phyloP scores from a whole-genome alignment of 2,113 vertebrate species.

The Phainopepla nitens region DNA sequence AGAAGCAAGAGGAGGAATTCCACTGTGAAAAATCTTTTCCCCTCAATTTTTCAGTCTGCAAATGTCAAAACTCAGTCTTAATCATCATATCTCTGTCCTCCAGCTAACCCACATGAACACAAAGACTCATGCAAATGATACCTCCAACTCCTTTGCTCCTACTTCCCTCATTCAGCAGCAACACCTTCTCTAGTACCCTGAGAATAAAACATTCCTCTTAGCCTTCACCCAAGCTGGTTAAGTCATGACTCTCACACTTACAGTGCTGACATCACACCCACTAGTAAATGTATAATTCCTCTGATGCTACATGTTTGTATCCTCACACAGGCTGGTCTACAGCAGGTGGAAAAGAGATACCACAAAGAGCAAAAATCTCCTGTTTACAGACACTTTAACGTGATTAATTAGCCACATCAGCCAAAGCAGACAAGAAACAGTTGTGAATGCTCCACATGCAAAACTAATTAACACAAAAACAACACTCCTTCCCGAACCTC shows the following conservation, averaged over 20 bases:
- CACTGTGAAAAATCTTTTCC: background rate
- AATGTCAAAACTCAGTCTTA: background rate
- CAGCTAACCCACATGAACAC: background rate
- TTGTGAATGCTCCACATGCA: slow-evolving; percentile 58
- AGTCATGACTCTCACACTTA: background rate
- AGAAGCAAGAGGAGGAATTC: background rate
- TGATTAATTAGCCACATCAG: slow-evolving; percentile 72
- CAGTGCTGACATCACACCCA: background rate
- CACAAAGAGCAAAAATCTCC: slow-evolving; percentile 21
- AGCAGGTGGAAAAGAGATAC: slow-evolving; percentile 56
- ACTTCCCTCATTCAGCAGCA: background rate
- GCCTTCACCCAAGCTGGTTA: background rate
- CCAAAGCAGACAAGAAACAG: slow-evolving; percentile 53
- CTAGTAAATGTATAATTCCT: background rate
- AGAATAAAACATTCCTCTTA: background rate
- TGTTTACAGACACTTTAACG: slow-evolving; percentile 65
- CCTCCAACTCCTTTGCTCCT: background rate
- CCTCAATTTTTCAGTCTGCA: background rate
- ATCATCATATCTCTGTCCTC: background rate
- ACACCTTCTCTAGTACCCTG: background rate
- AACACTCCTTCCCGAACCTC: slow-evolving; percentile 26
- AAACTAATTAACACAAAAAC: slow-evolving; percentile 70
- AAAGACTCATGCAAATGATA: background rate
- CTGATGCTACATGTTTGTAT: background rate
- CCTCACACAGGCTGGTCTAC: slow-evolving; percentile 11